Conservation (phyloP, 2,888 invertebrate species). For the Aphodius sticticus region DNA sequence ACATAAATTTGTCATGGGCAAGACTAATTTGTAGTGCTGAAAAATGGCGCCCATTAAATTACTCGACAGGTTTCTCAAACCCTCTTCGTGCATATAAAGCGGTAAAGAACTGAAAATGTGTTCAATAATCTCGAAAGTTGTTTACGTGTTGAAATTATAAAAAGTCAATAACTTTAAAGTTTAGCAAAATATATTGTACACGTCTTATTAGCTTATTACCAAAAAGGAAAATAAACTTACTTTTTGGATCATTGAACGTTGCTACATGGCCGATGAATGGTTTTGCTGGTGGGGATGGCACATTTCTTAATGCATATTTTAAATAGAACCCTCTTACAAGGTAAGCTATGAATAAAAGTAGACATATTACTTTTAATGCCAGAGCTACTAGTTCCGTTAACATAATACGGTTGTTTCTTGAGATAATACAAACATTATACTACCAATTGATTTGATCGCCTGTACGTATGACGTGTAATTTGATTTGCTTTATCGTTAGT, state of each 20-base stretch:
- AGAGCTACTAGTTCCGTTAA: neutral
- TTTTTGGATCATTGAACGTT: constrained; percentile 11
- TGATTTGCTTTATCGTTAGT: neutral
- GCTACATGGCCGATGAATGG: constrained; percentile 15
- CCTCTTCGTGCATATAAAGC: too few species aligned
- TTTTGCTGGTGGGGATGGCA: constrained; percentile 12
- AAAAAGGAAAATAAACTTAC: neutral
- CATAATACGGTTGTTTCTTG: neutral
- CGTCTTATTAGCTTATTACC: too few species aligned
- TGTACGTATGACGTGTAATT: neutral
- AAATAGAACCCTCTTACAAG: neutral
- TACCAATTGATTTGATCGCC: neutral
- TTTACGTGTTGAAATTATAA: too few species aligned
- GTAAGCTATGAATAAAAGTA: neutral
- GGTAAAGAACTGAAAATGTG: too few species aligned
- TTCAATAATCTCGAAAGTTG: too few species aligned
- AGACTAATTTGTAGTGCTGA: too few species aligned
- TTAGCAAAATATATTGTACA: too few species aligned
- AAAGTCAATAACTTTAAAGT: too few species aligned
- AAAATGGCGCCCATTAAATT: too few species aligned
- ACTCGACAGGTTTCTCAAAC: too few species aligned
- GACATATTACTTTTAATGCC: neutral
- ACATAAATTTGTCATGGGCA: too few species aligned
- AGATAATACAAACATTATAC: neutral
- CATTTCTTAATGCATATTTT: constrained; percentile 9